These are phyloP conservation scores for Mellilla xanthometata DNA, from an alignment of 2,888 invertebrate species.

Conservation along the genomic window DNA sequence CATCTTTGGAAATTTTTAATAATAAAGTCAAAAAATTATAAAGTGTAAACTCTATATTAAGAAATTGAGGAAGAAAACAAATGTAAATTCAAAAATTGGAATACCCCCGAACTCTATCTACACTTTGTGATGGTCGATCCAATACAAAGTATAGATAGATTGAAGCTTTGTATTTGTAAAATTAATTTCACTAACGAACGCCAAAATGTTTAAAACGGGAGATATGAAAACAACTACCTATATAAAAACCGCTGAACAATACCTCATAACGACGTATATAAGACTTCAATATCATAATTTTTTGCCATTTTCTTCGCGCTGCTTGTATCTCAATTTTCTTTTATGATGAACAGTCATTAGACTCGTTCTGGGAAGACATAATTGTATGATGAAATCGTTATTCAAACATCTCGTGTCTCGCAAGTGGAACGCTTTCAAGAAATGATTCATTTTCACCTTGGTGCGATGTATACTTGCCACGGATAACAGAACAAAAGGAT, in stretches of 20 bases:
- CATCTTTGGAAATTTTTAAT: too few species aligned
- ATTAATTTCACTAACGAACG: too few species aligned
- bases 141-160: too few species aligned
- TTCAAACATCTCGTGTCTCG: conserved; percentile 13
- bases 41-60: too few species aligned
- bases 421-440: conserved; percentile 1
- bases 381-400: conserved; percentile 14
- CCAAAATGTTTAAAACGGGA: too few species aligned
- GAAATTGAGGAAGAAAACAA: too few species aligned
- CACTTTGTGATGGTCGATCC: too few species aligned
- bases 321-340: conserved; percentile 15
- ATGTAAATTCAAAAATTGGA: too few species aligned
- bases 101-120: too few species aligned
- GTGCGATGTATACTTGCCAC: not conserved
- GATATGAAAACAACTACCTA: not conserved
- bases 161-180: too few species aligned
- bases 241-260: not conserved
- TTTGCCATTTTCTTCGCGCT: conserved; percentile 7
- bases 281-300: not conserved
- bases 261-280: not conserved
- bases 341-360: conserved; percentile 14
- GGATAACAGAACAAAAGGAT: too few species aligned
- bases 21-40: too few species aligned
- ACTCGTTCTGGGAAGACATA: conserved; percentile 10
- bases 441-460: not conserved